phyloP scores from a whole-genome alignment of 2,113 vertebrate species.

The Salvelinus sp. region DNA sequence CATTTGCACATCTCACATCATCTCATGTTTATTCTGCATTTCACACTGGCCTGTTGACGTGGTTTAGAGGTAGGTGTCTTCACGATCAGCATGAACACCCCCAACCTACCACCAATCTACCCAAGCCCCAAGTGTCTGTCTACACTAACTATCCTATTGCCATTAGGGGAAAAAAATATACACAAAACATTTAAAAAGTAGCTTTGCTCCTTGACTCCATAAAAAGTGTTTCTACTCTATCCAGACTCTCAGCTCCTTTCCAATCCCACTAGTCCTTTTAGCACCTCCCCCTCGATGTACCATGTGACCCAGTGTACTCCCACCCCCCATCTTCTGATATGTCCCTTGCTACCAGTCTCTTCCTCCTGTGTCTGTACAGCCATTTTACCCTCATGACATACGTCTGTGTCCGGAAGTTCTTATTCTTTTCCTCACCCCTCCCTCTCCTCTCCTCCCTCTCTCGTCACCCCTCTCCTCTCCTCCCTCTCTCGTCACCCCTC shows the following conservation, averaged over 20 bases:
- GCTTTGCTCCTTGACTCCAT: conserved; percentile 31
- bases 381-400: neutral
- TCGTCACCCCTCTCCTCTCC: no score
- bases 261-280: neutral
- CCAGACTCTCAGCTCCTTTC: neutral
- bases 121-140: conserved; percentile 4
- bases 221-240: neutral
- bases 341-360: conserved; percentile 12
- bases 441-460: neutral
- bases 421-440: neutral
- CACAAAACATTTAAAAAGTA: no score
- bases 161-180: neutral
- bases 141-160: conserved; percentile 30
- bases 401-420: neutral
- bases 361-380: neutral
- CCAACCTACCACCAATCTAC: conserved; percentile 10
- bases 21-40: conserved; percentile 89
- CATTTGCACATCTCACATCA: conserved; percentile 90
- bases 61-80: conserved; percentile 91
- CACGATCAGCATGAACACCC: conserved; percentile 45
- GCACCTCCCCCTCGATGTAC: neutral
- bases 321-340: conserved; percentile 45
- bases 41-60: conserved; percentile 89
- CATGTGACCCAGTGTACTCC: neutral
- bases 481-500: neutral